These are phyloP conservation scores for Pollicipes pollicipes DNA, from an alignment of 1,140 invertebrate genomes.

Conservation along the genomic window DNA sequence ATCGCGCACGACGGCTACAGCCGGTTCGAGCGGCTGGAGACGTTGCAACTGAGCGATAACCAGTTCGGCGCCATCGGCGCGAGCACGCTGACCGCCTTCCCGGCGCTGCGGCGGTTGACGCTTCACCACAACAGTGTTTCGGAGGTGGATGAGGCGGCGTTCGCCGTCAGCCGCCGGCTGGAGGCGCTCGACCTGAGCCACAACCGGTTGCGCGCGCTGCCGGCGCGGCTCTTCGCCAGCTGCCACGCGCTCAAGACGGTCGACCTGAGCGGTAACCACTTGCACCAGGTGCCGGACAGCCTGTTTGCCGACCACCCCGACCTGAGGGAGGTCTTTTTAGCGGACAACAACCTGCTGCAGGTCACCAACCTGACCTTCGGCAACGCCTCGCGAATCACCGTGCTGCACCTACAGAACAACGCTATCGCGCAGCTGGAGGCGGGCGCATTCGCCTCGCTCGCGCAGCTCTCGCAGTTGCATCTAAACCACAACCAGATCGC, in stretches of 20 bases:
- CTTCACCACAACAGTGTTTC: slow-evolving; percentile 25
- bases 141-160: slow-evolving; percentile 21
- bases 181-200: slow-evolving; percentile 24
- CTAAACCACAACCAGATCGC: slow-evolving; percentile 70
- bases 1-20: slow-evolving; percentile 20
- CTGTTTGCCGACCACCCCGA: slow-evolving; percentile 59
- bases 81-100: slow-evolving; percentile 23
- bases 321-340: slow-evolving; percentile 61
- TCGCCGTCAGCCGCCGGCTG: slow-evolving; percentile 22
- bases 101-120: slow-evolving; percentile 24
- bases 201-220: slow-evolving; percentile 20
- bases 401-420: slow-evolving; percentile 73
- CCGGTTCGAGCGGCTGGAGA: slow-evolving; percentile 20
- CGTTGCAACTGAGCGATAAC: slow-evolving; percentile 23
- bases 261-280: slow-evolving; percentile 25
- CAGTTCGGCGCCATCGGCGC: slow-evolving; percentile 18
- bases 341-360: slow-evolving; percentile 75
- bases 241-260: slow-evolving; percentile 23
- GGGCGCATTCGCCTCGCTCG: slow-evolving; percentile 47
- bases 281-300: slow-evolving; percentile 54
- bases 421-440: slow-evolving; percentile 55
- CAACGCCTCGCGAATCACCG: slow-evolving; percentile 51
- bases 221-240: slow-evolving; percentile 18
- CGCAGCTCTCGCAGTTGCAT: slow-evolving; percentile 60
- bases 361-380: slow-evolving; percentile 60